Conservation (phyloP, 2,888 invertebrate species). For the Dryomyza anilis region DNA sequence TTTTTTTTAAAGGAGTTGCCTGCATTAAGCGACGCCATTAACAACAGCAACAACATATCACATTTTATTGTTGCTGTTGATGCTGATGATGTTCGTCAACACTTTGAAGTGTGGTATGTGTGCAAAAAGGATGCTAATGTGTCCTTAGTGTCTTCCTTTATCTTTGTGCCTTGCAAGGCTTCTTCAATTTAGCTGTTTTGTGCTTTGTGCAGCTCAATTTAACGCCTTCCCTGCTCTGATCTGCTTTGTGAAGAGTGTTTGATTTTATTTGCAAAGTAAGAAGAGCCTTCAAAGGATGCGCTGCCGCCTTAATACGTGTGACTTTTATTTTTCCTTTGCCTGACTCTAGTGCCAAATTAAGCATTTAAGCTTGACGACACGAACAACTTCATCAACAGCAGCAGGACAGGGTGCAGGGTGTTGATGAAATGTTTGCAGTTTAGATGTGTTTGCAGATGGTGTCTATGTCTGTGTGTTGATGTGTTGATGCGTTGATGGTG, state of each 20-base stretch:
- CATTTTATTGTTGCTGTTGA: slow-evolving; percentile 6
- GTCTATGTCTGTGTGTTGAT: slow-evolving; percentile 16
- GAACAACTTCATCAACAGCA: slow-evolving; percentile 12
- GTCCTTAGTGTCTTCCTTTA: slow-evolving; percentile 27
- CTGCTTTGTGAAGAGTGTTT: slow-evolving; percentile 7
- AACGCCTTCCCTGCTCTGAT: slow-evolving; percentile 14
- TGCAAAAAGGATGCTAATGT: slow-evolving; percentile 29
- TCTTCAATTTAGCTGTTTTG: slow-evolving; percentile 9
- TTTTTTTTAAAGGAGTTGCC: neutral
- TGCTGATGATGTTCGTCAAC: slow-evolving; percentile 24
- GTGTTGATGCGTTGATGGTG: slow-evolving; percentile 24
- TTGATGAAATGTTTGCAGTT: slow-evolving; percentile 59
- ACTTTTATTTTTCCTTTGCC: slow-evolving; percentile 31
- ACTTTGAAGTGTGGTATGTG: slow-evolving; percentile 31
- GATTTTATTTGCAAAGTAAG: slow-evolving; percentile 50
- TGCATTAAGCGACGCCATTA: neutral
- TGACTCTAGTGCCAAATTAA: slow-evolving; percentile 33
- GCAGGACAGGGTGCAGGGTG: slow-evolving; percentile 39
- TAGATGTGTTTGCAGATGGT: slow-evolving; percentile 47
- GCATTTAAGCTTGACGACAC: slow-evolving; percentile 15
- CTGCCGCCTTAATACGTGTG: slow-evolving; percentile 24
- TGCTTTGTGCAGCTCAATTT: slow-evolving; percentile 31
- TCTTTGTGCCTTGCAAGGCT: slow-evolving; percentile 5
- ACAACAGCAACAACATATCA: neutral
- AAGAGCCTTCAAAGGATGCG: slow-evolving; percentile 23